These are phyloP conservation scores for Marronus borbonicus DNA, from an alignment of 2,888 invertebrate genomes.

Conservation along the genomic window DNA sequence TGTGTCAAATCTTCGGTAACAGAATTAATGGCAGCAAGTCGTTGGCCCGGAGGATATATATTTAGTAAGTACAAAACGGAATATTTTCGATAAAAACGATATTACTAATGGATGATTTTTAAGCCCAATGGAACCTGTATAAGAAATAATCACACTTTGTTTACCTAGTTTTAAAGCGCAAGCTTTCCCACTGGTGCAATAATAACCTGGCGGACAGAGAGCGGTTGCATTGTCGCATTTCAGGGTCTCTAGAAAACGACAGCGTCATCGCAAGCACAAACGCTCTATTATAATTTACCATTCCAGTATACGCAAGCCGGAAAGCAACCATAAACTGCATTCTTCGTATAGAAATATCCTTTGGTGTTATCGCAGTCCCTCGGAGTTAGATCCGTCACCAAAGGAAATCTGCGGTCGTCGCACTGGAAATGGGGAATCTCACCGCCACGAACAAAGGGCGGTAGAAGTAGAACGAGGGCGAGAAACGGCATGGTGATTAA, in stretches of 20 bases:
- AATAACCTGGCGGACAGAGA: conserved; percentile 65
- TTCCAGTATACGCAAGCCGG: conserved; percentile 49
- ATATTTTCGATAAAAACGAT: too few relatives aligned
- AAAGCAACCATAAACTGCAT: conserved; percentile 46
- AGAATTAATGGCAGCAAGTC: too few relatives aligned
- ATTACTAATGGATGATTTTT: too few relatives aligned
- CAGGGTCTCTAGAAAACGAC: background rate
- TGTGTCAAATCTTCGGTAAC: too few relatives aligned
- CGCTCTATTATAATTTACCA: conserved; percentile 28
- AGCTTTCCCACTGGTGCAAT: conserved; percentile 55
- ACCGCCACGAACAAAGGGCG: background rate
- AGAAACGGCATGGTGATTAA: background rate
- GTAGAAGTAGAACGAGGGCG: background rate
- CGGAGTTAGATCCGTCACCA: conserved; percentile 8
- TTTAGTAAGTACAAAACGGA: too few relatives aligned
- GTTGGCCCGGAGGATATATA: too few relatives aligned
- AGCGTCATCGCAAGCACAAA: background rate
- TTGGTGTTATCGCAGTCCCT: conserved; percentile 49
- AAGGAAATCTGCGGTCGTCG: background rate
- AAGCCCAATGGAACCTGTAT: too few relatives aligned
- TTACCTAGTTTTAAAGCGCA: conserved; percentile 61
- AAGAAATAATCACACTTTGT: background rate
- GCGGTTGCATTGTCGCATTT: background rate
- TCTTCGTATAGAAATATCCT: conserved; percentile 45
- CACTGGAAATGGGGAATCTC: background rate